Evolutionary conservation across 1,140 invertebrate species (phyloP), one percentile per base, ranked within the genome.

Genomic region (Lasioglossum albipes): DNA sequence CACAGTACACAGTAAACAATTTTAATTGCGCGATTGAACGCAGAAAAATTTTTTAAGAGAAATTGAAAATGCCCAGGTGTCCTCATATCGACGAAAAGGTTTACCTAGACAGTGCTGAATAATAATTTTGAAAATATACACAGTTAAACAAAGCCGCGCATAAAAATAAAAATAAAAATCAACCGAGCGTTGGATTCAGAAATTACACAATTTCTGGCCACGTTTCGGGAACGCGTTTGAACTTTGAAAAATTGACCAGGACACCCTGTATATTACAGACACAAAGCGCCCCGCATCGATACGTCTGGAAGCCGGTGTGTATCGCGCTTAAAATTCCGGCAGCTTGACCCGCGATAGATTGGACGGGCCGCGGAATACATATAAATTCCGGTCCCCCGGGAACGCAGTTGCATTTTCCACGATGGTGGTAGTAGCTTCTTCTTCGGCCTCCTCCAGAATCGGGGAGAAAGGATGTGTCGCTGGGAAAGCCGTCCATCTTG

Each of bases 281-380:
- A 62, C 54, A 70, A 62, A 77, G 57, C 61, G 45, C 49, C 75
- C 75, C 54, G 13, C n/a, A 64, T 72, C 45, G 75, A 62, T 20
- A 42, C n/a, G 64, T 42, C 45, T 22, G 16, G 36, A n/a, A 67
- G 59, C 36, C 18, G 79, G 73, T 70, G 73, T 79, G 83, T 90
- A 90, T 86, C 89, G 87, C 90, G 90, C 89, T 93, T 93, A 92
- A 93, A 93, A 93, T 93, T 93, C 93, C 89, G 92, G 88, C 88
- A 91, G 92, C 92, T 93, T 93, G 93, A 93, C 93, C 93, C 90
- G 84, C 92, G 91, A 93, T 93, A 93, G 92, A 93, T 93, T 93
- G 92, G 91, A 92, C 89, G 88, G 87, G 87, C 90, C 90, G 69
- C 86, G 91, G 90, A 93, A 93, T 93, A 93, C 93, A 93, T 93